Evolutionary conservation across 2,888 invertebrate species (phyloP), one percentile per base, ranked within the genome.

Genomic region (Drosophila fungiperda): DNA sequence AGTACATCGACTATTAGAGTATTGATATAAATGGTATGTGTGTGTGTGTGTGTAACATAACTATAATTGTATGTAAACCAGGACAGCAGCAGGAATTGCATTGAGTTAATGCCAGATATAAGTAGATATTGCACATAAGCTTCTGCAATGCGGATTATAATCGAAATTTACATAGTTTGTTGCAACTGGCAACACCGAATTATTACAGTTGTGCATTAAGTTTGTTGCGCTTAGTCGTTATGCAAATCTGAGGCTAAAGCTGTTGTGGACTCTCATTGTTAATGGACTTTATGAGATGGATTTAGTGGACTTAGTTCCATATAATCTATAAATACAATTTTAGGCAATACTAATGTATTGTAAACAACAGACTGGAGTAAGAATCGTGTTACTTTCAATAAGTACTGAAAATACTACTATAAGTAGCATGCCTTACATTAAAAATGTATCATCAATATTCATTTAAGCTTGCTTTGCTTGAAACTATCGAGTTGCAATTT

Each of bases 21-120:
- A n/a, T 55, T 38, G 32, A 64, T 63, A 69, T 75, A 64, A 76
- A 74, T 75, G 57, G 61, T 26, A 11, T n/a, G 7, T 33, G 17
- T 29, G 60, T 26, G 12, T n/a, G 61, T 26, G 15, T n/a, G 11
- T 33, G 17, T 3, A 9, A 40, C 12, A 12, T 29, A 36, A 42
- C 36, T 48, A 35, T 29, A 36, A 42, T 32, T 48, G 38, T 7
- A 33, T 55, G 23, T 50, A 40, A 75, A 68, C 63, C 57, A 26
- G 70, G 55, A 32, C 76, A 70, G 11, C 76, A 70, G 11, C 49
- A 15, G 45, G 11, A 61, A 32, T 42, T 36, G n/a, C 23, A 7
- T 45, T 45, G 15, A 20, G 20, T 33, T 40, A 55, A 35, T 40
- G 49, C 26, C 49, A 12, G 9, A 26, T 11, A 17, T 23, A 15